Evolutionary conservation across 2,113 vertebrate species (phyloP).

Genomic region (Rhabdornis inornatus): DNA sequence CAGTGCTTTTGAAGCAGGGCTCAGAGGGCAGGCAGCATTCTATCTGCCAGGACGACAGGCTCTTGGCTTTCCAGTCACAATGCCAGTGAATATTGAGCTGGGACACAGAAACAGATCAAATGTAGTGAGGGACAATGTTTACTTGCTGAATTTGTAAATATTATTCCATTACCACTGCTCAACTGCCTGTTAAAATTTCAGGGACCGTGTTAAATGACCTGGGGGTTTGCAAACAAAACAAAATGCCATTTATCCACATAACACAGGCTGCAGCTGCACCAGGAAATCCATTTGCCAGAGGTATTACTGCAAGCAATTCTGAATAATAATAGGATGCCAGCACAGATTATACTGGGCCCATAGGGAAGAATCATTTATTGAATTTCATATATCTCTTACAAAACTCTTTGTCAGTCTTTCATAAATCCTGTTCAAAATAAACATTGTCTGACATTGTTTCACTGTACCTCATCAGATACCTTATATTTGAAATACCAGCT

Average conservation of each 20-base stretch:
- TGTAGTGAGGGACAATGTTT: background rate
- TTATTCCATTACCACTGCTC: background rate
- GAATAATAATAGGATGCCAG: background rate
- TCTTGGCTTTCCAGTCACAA: background rate
- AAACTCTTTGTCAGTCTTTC: background rate
- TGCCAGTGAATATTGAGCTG: background rate
- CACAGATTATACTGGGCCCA: background rate
- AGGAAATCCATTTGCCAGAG: background rate
- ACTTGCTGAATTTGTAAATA: background rate
- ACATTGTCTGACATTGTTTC: background rate
- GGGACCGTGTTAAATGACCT: background rate
- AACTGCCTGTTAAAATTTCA: background rate
- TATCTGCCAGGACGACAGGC: accelerated
- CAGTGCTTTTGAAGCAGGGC: background rate
- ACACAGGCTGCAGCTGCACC: background rate
- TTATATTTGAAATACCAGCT: background rate
- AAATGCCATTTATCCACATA: background rate
- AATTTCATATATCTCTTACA: background rate
- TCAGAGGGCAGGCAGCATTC: background rate
- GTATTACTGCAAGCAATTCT: background rate
- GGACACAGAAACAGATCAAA: background rate
- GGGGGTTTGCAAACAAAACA: background rate
- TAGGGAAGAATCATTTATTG: background rate
- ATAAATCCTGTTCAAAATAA: background rate
- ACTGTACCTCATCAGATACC: background rate